Conservation (phyloP, 2,113 vertebrate genomes). For the Alouatta palliata region DNA sequence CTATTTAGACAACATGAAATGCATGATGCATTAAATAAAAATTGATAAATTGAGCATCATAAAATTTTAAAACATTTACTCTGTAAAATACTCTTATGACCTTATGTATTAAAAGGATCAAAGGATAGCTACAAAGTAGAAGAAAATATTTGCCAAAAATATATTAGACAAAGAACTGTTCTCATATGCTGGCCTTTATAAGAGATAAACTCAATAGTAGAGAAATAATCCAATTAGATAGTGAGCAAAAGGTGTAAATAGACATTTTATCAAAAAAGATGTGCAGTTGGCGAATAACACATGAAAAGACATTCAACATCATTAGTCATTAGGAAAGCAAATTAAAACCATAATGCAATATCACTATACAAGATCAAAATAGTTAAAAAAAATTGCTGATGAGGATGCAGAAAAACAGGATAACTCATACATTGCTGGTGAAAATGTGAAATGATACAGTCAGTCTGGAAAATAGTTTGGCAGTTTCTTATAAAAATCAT, state of each 20-base stretch:
- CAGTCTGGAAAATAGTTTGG: background rate
- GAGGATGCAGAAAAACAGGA: background rate
- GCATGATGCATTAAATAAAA: background rate
- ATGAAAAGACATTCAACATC: background rate
- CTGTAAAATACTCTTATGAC: background rate
- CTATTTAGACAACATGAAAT: background rate
- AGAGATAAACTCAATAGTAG: background rate
- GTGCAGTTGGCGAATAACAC: background rate
- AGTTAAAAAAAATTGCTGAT: background rate
- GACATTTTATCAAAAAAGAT: background rate
- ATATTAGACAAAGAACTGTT: background rate
- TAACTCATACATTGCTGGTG: background rate
- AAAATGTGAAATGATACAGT: background rate
- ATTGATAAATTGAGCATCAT: background rate
- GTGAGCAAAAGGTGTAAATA: background rate
- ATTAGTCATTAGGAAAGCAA: background rate
- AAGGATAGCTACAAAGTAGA: background rate
- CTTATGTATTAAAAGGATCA: background rate
- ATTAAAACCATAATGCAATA: slow-evolving; percentile 14
- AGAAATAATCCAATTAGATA: background rate
- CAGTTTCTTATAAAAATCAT: background rate
- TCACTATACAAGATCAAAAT: background rate
- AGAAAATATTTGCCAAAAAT: background rate
- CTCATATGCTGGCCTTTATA: background rate
- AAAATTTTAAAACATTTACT: background rate